Percentiles rank a stretch among this genome's conserved stretches.
phyloP scores from a whole-genome alignment of 2,113 vertebrate species.

The Vulpes vulpes region DNA sequence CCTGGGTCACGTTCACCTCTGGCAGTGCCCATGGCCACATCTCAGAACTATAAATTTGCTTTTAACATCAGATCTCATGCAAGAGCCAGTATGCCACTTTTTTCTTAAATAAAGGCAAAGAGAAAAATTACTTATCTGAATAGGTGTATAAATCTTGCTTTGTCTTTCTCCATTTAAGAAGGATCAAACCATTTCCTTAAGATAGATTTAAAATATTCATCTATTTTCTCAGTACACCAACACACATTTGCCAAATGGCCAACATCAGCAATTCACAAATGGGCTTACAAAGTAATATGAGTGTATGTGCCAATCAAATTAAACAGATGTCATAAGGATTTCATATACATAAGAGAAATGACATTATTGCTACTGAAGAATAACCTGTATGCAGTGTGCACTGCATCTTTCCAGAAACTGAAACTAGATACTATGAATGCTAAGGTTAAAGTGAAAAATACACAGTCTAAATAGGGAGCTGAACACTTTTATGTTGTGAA shows the following conservation, averaged over 20 bases:
- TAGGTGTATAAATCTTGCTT: background rate
- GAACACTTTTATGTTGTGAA: background rate
- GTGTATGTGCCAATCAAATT: background rate
- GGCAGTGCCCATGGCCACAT: background rate
- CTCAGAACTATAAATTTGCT: conserved; percentile 5
- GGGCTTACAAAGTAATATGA: background rate
- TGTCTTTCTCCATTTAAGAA: conserved; percentile 30
- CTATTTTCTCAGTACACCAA: conserved; percentile 45
- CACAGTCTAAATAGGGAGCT: background rate
- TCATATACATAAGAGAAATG: background rate
- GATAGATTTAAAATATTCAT: conserved; percentile 35
- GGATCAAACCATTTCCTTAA: conserved; percentile 20
- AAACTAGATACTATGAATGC: background rate
- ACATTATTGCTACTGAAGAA: conserved; percentile 2
- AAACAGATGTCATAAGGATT: background rate
- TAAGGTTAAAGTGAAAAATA: conserved; percentile 27
- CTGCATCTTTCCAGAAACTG: conserved; percentile 4
- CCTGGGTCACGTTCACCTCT: background rate
- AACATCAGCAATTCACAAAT: conserved; percentile 13
- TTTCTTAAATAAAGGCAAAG: conserved; percentile 20
- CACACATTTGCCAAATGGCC: conserved; percentile 7
- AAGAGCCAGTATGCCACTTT: background rate
- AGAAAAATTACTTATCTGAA: conserved; percentile 29
- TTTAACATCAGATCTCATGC: conserved; percentile 9
- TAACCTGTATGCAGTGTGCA: background rate